Evolutionary conservation across 2,113 vertebrate species (phyloP).

Genomic region (Callaeas wilsoni): DNA sequence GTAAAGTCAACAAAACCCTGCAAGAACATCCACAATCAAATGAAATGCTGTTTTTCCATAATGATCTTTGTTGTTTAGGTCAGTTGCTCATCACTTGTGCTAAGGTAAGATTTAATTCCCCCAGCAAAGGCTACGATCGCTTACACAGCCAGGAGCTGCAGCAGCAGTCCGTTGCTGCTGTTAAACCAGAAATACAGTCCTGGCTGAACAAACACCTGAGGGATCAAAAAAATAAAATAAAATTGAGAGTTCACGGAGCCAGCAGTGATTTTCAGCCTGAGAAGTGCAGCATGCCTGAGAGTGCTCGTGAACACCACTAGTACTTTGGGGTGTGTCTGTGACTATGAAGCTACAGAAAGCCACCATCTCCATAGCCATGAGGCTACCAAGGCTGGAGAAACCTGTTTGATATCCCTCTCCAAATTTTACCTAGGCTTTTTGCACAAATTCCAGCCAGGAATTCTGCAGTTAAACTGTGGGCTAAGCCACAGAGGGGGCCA

Average conservation of each 20-base stretch:
- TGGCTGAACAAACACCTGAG: background rate
- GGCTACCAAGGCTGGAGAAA: background rate
- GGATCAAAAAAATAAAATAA: background rate
- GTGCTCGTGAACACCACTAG: rapidly evolving
- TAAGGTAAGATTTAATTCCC: background rate
- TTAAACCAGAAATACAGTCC: background rate
- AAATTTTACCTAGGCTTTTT: background rate
- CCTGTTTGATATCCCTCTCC: background rate
- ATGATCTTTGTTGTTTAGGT: background rate
- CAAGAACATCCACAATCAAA: background rate
- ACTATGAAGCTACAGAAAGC: background rate
- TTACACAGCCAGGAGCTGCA: background rate
- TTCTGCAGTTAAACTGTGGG: background rate
- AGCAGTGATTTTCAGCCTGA: background rate
- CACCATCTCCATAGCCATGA: background rate
- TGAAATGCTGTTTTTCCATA: background rate
- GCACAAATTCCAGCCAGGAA: background rate
- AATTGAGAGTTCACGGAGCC: background rate
- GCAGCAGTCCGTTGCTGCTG: background rate
- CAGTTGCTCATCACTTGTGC: background rate
- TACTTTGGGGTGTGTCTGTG: background rate
- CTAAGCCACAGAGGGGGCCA: background rate
- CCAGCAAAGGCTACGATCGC: background rate
- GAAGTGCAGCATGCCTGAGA: background rate
- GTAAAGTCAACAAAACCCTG: background rate